phyloP scores from a whole-genome alignment of 2,113 vertebrate genomes.

The Scatophagus argus region DNA sequence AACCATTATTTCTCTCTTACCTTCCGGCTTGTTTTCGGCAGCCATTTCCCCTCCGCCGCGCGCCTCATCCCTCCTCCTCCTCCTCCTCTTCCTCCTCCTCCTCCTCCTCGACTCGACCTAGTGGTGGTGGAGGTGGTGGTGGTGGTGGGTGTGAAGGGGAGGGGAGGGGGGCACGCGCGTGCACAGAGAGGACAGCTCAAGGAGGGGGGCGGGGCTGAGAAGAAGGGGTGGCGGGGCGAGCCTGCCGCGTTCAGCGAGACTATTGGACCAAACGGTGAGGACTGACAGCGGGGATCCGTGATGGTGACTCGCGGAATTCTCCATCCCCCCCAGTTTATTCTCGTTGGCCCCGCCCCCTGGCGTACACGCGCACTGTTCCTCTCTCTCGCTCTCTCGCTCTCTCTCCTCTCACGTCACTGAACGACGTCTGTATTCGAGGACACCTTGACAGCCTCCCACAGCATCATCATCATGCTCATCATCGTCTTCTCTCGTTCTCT shows the following conservation, averaged over 20 bases:
- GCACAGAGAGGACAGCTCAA: slow-evolving; percentile 84
- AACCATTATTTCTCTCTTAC: slow-evolving; percentile 86
- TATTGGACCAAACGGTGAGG: slow-evolving; percentile 69
- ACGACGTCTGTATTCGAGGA: slow-evolving; percentile 83
- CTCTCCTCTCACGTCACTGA: slow-evolving; percentile 74
- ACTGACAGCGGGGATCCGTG: slow-evolving; percentile 77
- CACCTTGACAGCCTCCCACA: slow-evolving; percentile 83
- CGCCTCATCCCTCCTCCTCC: slow-evolving; percentile 96
- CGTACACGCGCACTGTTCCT: slow-evolving; percentile 55
- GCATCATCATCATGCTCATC: slow-evolving; percentile 72
- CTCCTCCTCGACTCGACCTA: slow-evolving; percentile 85
- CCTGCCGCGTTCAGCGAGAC: slow-evolving; percentile 57
- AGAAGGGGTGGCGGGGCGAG: slow-evolving; percentile 67
- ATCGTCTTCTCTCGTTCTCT: slow-evolving; percentile 46
- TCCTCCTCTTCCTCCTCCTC: slow-evolving; percentile 82
- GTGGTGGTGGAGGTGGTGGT: slow-evolving; percentile 72
- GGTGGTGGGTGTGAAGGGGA: slow-evolving; percentile 22
- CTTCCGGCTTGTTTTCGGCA: slow-evolving; percentile 99
- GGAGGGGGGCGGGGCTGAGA: slow-evolving; percentile 76
- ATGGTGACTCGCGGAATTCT: slow-evolving; percentile 73
- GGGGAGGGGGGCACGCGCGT: slow-evolving; percentile 74
- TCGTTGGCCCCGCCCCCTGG: slow-evolving; percentile 38
- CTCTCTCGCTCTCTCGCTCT: slow-evolving; percentile 12
- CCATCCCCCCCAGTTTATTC: slow-evolving; percentile 59
- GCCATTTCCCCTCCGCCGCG: slow-evolving; percentile 98